Percentiles rank a stretch among this genome's conserved stretches.
phyloP scores from a whole-genome alignment of 2,113 vertebrate species.

The Phylloscopus trochilus region DNA sequence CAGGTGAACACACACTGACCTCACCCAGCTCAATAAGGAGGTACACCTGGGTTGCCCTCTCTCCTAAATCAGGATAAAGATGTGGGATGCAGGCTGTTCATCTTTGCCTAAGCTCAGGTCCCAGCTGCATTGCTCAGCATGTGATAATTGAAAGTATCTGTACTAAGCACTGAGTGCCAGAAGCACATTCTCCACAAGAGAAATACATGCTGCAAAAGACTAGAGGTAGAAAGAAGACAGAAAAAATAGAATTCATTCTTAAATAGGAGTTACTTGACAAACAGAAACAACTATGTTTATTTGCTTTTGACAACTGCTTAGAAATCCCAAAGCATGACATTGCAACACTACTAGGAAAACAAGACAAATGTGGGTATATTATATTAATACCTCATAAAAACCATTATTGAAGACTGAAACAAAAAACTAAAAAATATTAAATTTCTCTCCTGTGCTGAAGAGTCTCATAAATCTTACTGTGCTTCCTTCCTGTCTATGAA shows the following conservation, averaged over 20 bases:
- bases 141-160: neutral
- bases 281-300: neutral
- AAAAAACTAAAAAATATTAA: conserved; percentile 5
- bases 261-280: neutral
- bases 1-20: neutral
- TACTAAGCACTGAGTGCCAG: neutral
- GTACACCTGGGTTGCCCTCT: neutral
- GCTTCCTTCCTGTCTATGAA: neutral
- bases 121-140: neutral
- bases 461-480: neutral
- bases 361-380: neutral
- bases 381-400: neutral
- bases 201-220: neutral
- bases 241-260: neutral
- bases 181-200: neutral
- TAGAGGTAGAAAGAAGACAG: neutral
- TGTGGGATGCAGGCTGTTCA: neutral
- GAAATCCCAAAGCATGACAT: neutral
- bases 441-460: neutral
- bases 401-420: neutral
- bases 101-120: neutral
- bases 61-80: neutral
- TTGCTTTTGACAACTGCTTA: neutral
- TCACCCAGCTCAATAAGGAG: neutral
- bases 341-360: neutral